Percentiles rank a stretch among this genome's conserved stretches.
Evolutionary conservation across 64 coral and sea anemone genomes (phyloP).

Genomic region (Porites australiensis): DNA sequence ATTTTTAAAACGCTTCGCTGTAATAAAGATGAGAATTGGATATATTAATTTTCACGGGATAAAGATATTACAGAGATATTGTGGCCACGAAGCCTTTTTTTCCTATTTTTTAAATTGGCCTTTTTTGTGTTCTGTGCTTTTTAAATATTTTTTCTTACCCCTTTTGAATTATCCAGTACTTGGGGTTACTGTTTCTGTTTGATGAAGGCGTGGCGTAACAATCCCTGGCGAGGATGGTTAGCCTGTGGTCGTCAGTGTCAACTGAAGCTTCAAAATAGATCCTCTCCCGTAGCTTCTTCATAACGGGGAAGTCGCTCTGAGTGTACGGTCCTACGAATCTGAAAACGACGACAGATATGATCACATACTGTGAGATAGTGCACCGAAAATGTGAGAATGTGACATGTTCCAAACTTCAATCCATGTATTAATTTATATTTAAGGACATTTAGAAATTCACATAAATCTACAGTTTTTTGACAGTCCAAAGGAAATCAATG

Average conservation of each 20-base stretch:
- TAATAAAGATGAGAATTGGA: no score
- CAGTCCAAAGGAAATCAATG: no score
- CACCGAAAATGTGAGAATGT: background rate
- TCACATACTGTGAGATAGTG: no score
- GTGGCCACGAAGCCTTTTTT: background rate
- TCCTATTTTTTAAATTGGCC: no score
- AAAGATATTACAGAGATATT: no score
- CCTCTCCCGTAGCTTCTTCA: background rate
- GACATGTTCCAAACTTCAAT: no score
- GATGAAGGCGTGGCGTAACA: constrained; percentile 23
- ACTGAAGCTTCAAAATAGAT: constrained; percentile 41
- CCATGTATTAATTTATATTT: no score
- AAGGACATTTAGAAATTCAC: no score
- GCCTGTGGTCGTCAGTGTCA: constrained; percentile 12
- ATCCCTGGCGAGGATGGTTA: constrained; percentile 16
- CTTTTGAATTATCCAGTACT: constrained; percentile 43
- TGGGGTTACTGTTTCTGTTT: constrained; percentile 9
- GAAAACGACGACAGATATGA: background rate
- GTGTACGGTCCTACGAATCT: constrained; percentile 17
- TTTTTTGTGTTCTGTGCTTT: background rate
- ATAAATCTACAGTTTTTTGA: no score
- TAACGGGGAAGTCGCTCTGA: constrained; percentile 23
- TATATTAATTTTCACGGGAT: no score
- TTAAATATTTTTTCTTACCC: background rate
- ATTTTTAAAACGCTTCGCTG: no score